Evolutionary conservation across 2,888 invertebrate genomes (phyloP), one percentile per base, ranked within the genome.

Genomic region (Pollenia griseotomentosa): DNA sequence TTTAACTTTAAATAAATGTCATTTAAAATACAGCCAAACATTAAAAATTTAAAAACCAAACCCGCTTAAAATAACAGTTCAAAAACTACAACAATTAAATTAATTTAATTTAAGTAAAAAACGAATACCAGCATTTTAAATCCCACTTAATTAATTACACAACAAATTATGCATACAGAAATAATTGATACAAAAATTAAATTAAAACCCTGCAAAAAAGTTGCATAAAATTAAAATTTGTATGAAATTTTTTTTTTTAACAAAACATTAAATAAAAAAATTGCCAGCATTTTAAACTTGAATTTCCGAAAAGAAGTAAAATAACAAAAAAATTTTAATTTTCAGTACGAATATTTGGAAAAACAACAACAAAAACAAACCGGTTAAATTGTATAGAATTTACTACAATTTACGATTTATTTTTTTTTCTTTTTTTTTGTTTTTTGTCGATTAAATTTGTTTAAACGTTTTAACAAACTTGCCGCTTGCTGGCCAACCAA

Each of bases 311-410:
- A 44, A 40, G 12, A 33, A 6, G 10, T 53, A n/a, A 8, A 14
- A 57, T 23, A 19, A 44, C 16, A 71, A 42, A 55, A 40, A 57
- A 66, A 46, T 19, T 46, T 48, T 16, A 23, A 23, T n/a, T 42
- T 63, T 40, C 9, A 63, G 42, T n/a, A 2, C 2, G 10, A 40
- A 63, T 16, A 9, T 63, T 42, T 55, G 19, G 4, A 57, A 57
- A 23, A 12, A 48, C 11, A 48, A 11, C 33, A 33, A 16, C 6
- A 16, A 14, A 11, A 8, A 59, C 59, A 78, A 68, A 68, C 48
- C 59, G 16, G 40, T 78, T 40, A 68, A 40, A 57, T 48, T 57
- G 66, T 33, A 59, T 16, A 78, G 78, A 78, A 78, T 78, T 78
- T 46, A 57, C 44, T 9, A 46, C 10, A 61, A 23, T 51, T 65